Evolutionary conservation across 2,888 invertebrate genomes (phyloP), one percentile per base, ranked within the genome.

Genomic region (Acronicta alni): DNA sequence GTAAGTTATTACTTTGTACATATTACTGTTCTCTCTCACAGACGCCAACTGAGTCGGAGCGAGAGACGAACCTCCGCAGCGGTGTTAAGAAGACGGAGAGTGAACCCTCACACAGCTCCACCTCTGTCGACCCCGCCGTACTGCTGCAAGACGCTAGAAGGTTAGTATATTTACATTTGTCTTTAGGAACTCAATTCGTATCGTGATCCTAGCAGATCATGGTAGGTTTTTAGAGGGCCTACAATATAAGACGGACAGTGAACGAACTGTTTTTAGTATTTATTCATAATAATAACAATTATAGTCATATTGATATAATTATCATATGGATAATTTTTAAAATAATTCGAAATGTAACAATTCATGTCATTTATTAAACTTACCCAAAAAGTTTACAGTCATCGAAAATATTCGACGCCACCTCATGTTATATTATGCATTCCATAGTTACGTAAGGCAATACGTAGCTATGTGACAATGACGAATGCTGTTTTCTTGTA

Each of bases 81-180:
- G 93, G 93, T 10, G 93, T 94, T 10, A 89, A 92, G 84, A 94
- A 94, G 80, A 90, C 94, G 0, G 94, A 94, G 71, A 95, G 95
- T 76, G 95, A 95, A 70, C 95, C 96, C 3, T 83, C 78, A 78
- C 95, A 91, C 90, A 89, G 84, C 89, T 92, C 75, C 77, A 87
- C 87, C 14, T 77, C 89, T 1, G 87, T 88, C 49, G 94, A 94
- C 68, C 90, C 94, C 15, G 92, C 95, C 9, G 92, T 95, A 18
- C 89, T 96, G 8, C 83, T 96, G 49, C 95, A 96, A 62, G 96
- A 96, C 72, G 94, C 94, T 35, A 89, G 94, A 56, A 92, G 94
- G 94, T 94, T 12, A 46, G 41, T 59, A 15, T 5, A 23, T 1
- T 38, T 12, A 16, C 15, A 30, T 26, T 14, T 14, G 14, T 18